Base-by-base conservation (phyloP, 2,113 vertebrate genomes). In the Cynoglossus semilaevis region DNA sequence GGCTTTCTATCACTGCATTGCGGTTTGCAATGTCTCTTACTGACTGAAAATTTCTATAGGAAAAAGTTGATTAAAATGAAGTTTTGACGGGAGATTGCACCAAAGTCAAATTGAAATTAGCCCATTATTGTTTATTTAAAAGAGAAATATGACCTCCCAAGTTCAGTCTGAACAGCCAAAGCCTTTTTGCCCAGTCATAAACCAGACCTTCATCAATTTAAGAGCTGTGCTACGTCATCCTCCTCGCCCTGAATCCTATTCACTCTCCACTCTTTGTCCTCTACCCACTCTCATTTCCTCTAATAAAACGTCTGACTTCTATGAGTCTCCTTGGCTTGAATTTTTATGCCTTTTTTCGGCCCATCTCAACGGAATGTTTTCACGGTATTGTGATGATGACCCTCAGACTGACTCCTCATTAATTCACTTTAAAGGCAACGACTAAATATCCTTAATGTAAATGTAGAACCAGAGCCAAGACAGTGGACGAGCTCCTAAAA, bases 321-420 rank as follows among this genome's bases (percentile, higher is more conserved):
- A 58, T 51, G 14, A 70, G 63, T 74, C 65, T 57, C 63, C 71
- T 74, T 75, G 67, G 66, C 56, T 72, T 65, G 50, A 63, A 65
- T 64, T 74, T 81, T 74, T 72, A 77, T 63, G 35, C 68, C 48
- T 76, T 77, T 79, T 58, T 61, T 17, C 49, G 53, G 67, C 43
- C 63, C 46, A 64, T 84, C 79, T 79, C 70, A 48, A 68, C 73
- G 60, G 65, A 76, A 64, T 70, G 58, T 64, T 72, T 64, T 67
- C 74, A 76, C 72, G 74, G 72, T 74, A 79, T 83, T 73, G 70
- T 79, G 57, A 73, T 60, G 70, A 60, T 72, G 77, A 84, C 66
- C 77, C 72, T 56, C 74, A 51, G 35, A 58, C 74, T 51, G 35
- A 58, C 51, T 67, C 52, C 67, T 74, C 72, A 70, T 77, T 80